phyloP scores from a whole-genome alignment of 1,140 invertebrate genomes.

The Hylaeus anthracinus region DNA sequence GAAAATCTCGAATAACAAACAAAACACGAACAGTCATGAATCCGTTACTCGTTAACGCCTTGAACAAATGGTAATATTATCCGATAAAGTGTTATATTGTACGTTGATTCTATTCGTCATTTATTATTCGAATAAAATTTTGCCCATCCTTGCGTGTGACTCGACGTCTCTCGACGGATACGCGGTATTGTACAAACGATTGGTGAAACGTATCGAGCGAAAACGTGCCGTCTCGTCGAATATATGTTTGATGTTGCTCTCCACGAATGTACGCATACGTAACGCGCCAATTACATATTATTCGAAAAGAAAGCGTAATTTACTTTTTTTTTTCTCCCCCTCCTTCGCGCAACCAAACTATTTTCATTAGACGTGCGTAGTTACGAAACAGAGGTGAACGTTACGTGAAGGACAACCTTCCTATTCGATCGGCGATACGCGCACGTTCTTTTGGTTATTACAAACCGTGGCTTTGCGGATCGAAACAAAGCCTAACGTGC shows the following conservation, averaged over 20 bases:
- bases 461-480: too few relatives aligned
- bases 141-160: not conserved
- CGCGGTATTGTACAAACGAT: not conserved
- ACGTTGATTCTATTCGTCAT: too few relatives aligned
- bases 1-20: too few relatives aligned
- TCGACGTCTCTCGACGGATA: not conserved
- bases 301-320: not conserved
- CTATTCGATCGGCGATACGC: not conserved
- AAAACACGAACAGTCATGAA: too few relatives aligned
- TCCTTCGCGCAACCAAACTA: not conserved
- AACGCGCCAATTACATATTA: slow-evolving; percentile 23
- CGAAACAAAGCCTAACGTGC: too few relatives aligned
- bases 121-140: too few relatives aligned
- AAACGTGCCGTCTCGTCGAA: not conserved
- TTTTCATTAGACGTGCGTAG: not conserved
- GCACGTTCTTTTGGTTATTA: not conserved
- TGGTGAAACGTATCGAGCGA: not conserved
- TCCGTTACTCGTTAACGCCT: too few relatives aligned
- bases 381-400: not conserved
- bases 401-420: not conserved
- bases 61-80: too few relatives aligned
- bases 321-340: not conserved
- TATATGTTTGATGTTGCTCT: not conserved
- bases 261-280: slow-evolving; percentile 1
- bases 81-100: too few relatives aligned